These are phyloP conservation scores for Lithophane semibrunnea DNA, from an alignment of 2,888 invertebrate species.

Conservation along the genomic window DNA sequence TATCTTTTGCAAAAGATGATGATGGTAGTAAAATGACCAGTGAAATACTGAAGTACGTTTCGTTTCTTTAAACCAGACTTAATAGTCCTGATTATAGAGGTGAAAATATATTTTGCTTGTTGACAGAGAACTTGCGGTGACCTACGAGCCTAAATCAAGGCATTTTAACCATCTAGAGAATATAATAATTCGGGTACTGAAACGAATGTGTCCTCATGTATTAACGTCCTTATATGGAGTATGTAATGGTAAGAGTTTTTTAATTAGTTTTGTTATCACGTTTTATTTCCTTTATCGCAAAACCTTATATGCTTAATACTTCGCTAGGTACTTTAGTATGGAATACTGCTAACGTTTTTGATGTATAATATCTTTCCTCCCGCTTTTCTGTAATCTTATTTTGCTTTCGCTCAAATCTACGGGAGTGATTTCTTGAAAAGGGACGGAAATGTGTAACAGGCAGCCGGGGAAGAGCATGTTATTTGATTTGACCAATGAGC, in stretches of 20 bases:
- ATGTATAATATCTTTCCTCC: no score
- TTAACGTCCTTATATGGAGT: neutral
- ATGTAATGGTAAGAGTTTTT: conserved; percentile 14
- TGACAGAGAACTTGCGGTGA: conserved; percentile 12
- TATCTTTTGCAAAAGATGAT: conserved; percentile 21
- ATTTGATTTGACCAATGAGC: no score
- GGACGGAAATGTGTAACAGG: no score
- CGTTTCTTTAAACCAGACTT: neutral
- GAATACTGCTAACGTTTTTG: neutral
- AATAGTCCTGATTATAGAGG: neutral
- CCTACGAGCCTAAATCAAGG: neutral
- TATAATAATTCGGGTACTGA: conserved; percentile 5
- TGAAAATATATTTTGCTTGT: neutral
- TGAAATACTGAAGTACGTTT: conserved; percentile 30
- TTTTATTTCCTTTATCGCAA: neutral
- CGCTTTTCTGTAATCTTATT: no score
- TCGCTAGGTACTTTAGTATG: neutral
- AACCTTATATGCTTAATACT: neutral
- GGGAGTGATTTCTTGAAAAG: no score
- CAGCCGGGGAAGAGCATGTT: no score
- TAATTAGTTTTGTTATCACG: neutral
- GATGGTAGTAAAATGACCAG: conserved; percentile 22
- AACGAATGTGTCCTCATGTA: conserved; percentile 1
- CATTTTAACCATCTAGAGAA: neutral
- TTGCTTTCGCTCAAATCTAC: no score